Evolutionary conservation across 1,140 invertebrate genomes (phyloP).

Genomic region (Aleiodes sp.): DNA sequence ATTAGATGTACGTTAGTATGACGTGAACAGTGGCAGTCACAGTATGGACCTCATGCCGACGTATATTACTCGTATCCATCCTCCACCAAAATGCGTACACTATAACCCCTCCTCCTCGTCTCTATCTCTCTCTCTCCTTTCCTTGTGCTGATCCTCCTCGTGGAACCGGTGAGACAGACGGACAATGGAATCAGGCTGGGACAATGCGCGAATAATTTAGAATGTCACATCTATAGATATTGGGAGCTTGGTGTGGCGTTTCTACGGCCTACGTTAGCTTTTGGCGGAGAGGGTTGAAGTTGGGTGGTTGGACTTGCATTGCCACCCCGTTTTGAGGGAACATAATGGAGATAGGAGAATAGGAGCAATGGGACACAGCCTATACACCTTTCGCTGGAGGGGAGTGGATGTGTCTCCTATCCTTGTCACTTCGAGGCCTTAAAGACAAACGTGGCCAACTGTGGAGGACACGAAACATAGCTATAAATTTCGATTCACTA

Average conservation of each 20-base stretch:
- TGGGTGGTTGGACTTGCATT: slow-evolving; percentile 35
- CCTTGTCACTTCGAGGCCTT: neutral
- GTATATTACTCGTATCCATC: too few relatives aligned
- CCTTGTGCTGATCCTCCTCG: neutral
- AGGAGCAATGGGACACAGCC: slow-evolving; percentile 64
- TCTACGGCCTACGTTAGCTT: slow-evolving; percentile 51
- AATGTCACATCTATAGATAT: slow-evolving; percentile 64
- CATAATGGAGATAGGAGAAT: slow-evolving; percentile 51
- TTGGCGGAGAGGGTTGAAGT: neutral
- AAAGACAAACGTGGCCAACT: slow-evolving; percentile 47
- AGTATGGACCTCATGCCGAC: too few relatives aligned
- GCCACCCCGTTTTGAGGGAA: neutral
- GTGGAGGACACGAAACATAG: slow-evolving; percentile 63
- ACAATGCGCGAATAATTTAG: slow-evolving; percentile 64
- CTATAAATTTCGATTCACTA: slow-evolving; percentile 59
- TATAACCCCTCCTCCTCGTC: too few relatives aligned
- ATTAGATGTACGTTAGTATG: too few relatives aligned
- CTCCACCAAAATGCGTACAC: too few relatives aligned
- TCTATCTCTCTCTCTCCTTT: neutral
- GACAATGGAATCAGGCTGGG: slow-evolving; percentile 62
- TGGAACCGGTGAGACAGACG: slow-evolving; percentile 60
- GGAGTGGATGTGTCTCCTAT: neutral
- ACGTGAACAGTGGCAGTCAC: too few relatives aligned
- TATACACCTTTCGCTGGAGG: slow-evolving; percentile 13
- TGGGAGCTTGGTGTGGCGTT: slow-evolving; percentile 34